These are phyloP conservation scores for Lacanobia wlatinum DNA, from an alignment of 2,888 invertebrate genomes.

Conservation along the genomic window DNA sequence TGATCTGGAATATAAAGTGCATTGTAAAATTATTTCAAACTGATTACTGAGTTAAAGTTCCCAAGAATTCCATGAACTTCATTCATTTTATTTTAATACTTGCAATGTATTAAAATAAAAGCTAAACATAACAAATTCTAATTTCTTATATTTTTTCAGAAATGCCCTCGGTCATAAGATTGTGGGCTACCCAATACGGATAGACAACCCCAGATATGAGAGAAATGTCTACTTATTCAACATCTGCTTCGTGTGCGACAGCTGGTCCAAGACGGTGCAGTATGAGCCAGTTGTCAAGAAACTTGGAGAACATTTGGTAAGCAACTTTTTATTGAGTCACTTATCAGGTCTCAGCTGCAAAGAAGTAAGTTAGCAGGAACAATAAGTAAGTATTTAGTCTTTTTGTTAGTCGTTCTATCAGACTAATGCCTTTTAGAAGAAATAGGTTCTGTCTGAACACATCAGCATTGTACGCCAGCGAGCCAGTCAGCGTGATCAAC, in stretches of 20 bases:
- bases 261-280: slow-evolving; percentile 96
- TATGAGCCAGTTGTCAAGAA: slow-evolving; percentile 99
- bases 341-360: not conserved
- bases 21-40: slow-evolving; percentile 11
- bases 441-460: not conserved
- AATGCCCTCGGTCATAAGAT: slow-evolving; percentile 95
- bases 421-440: not conserved
- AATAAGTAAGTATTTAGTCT: not conserved
- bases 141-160: slow-evolving; percentile 69
- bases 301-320: slow-evolving; percentile 96
- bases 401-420: not conserved
- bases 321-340: slow-evolving; percentile 56
- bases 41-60: not conserved
- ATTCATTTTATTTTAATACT: not conserved
- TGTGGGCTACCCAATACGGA: slow-evolving; percentile 97
- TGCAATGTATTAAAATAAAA: not conserved
- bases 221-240: slow-evolving; percentile 99
- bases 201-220: slow-evolving; percentile 96
- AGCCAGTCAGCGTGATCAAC: not conserved
- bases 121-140: not conserved
- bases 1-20: not conserved
- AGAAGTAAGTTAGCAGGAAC: not conserved
- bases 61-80: not conserved
- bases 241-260: slow-evolving; percentile 98
- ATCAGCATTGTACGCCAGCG: not conserved